Conservation (phyloP, 2,888 invertebrate genomes). For the Caenorhabditis sp. region DNA sequence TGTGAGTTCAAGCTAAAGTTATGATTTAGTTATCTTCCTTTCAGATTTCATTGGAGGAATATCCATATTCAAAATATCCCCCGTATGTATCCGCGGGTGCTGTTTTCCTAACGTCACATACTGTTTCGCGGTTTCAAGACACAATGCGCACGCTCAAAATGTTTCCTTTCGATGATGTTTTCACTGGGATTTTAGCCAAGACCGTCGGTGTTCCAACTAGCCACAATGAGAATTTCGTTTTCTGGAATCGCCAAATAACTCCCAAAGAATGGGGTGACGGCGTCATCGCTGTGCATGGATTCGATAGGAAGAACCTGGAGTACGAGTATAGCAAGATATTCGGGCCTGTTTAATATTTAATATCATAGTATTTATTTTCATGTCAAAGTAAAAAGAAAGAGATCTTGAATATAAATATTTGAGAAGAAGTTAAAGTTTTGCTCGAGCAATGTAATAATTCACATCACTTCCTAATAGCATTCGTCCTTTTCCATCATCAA, state of each 20-base stretch:
- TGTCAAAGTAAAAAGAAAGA: conserved; percentile 36
- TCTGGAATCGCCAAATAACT: conserved; percentile 59
- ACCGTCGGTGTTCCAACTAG: conserved; percentile 42
- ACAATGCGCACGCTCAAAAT: conserved; percentile 68
- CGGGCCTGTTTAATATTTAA: conserved; percentile 27
- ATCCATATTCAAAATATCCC: conserved; percentile 80
- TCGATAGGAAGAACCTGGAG: conserved; percentile 30
- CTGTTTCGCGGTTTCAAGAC: conserved; percentile 70
- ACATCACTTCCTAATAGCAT: conserved; percentile 71
- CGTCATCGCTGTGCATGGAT: conserved; percentile 63
- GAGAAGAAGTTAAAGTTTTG: conserved; percentile 34
- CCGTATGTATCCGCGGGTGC: conserved; percentile 82
- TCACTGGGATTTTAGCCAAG: conserved; percentile 75
- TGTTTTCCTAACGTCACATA: conserved; percentile 74
- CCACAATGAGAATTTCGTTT: conserved; percentile 70
- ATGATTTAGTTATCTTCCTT: conserved; percentile 6
- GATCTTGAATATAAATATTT: conserved; percentile 25
- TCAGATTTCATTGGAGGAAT: conserved; percentile 77
- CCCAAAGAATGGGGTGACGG: conserved; percentile 46
- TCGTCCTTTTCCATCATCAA: conserved; percentile 70
- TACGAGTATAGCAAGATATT: conserved; percentile 42
- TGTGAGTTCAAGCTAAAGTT: conserved; percentile 40
- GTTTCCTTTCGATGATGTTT: conserved; percentile 80
- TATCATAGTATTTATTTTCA: background rate
- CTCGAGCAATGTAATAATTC: conserved; percentile 70